phyloP scores from a whole-genome alignment of 53 echinoderm and acorn worm species.

The Luidia sarsii region DNA sequence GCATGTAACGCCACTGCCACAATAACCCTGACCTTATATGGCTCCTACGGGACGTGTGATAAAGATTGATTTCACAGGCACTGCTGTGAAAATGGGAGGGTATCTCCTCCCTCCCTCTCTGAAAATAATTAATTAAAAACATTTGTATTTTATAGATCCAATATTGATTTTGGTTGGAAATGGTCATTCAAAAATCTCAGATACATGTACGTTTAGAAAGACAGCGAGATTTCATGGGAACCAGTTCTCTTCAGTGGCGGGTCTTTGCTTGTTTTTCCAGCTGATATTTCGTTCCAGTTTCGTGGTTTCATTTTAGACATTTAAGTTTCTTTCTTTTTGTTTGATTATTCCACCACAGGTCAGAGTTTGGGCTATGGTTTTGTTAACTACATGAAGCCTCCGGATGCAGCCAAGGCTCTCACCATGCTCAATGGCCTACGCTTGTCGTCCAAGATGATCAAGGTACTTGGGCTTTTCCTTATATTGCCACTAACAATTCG shows the following conservation, averaged over 20 bases:
- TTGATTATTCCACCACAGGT: slow-evolving; percentile 85
- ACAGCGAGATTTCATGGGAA: too few relatives aligned
- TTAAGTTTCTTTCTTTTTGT: slow-evolving; percentile 63
- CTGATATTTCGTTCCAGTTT: slow-evolving; percentile 35
- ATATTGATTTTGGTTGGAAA: too few relatives aligned
- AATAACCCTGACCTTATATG: too few relatives aligned
- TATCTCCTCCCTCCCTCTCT: too few relatives aligned
- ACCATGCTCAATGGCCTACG: slow-evolving; percentile 91
- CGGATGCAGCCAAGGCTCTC: slow-evolving; percentile 94
- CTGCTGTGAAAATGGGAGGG: too few relatives aligned
- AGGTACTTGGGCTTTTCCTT: slow-evolving; percentile 64
- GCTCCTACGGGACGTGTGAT: too few relatives aligned
- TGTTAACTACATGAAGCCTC: slow-evolving; percentile 98
- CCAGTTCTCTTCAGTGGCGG: too few relatives aligned
- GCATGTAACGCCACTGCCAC: too few relatives aligned
- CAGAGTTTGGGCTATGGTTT: slow-evolving; percentile 99
- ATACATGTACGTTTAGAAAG: too few relatives aligned
- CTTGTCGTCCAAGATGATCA: slow-evolving; percentile 92
- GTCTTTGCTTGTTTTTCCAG: background rate
- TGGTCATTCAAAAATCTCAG: too few relatives aligned
- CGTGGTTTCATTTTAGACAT: slow-evolving; percentile 50
- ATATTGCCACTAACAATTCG: background rate
- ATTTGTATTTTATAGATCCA: background rate
- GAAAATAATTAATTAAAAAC: too few relatives aligned
- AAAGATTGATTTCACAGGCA: too few relatives aligned